These are phyloP conservation scores for Caretta caretta DNA, from an alignment of 2,113 vertebrate genomes.

Conservation along the genomic window DNA sequence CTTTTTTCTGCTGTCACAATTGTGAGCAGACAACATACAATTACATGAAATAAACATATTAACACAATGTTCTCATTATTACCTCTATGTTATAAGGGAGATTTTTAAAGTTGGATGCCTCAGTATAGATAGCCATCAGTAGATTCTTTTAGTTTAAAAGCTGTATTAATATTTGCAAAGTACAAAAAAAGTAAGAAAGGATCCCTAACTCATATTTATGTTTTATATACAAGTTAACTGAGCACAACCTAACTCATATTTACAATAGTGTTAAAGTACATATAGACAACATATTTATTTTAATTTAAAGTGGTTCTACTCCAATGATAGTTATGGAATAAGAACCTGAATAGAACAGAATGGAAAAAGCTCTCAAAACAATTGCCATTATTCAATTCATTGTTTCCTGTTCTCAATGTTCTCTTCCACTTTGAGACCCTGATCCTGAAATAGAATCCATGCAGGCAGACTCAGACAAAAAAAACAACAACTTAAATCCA, in stretches of 20 bases:
- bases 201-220: neutral
- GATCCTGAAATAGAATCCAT: neutral
- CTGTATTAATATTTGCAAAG: neutral
- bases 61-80: constrained; percentile 48
- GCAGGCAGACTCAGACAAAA: neutral
- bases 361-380: neutral
- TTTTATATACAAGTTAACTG: neutral
- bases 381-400: neutral
- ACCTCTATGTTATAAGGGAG: neutral
- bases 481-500: neutral
- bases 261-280: neutral
- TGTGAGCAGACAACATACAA: constrained; percentile 49
- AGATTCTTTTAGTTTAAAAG: constrained; percentile 39
- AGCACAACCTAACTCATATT: neutral
- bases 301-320: neutral
- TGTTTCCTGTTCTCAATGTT: neutral
- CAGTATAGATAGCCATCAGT: constrained; percentile 21
- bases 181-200: neutral
- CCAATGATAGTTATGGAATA: neutral
- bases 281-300: neutral
- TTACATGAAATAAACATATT: constrained; percentile 60
- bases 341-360: neutral
- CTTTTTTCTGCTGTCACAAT: constrained; percentile 51
- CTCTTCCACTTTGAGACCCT: neutral
- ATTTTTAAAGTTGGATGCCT: constrained; percentile 3